Percentiles rank a stretch among this genome's conserved stretches.
Conservation (phyloP, 92 coral and sea anemone genomes). For the Zoanthus gigantus region DNA sequence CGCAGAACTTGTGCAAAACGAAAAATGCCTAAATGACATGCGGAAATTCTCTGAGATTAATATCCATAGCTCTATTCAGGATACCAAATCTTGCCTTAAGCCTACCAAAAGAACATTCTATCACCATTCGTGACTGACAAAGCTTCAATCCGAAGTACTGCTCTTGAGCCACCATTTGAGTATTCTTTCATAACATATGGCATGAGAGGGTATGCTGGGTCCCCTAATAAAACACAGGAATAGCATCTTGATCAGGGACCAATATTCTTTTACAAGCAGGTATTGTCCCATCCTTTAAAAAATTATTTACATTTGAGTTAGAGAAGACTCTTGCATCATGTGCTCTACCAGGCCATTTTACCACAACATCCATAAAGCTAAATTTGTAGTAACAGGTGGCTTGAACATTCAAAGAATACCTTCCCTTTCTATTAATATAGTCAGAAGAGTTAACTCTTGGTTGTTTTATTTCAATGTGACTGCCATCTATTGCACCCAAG, state of each 20-base stretch:
- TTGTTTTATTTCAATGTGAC: conserved; percentile 40
- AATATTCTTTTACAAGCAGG: conserved; percentile 65
- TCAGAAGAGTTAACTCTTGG: conserved; percentile 14
- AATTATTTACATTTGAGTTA: conserved; percentile 44
- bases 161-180: conserved; percentile 73
- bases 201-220: conserved; percentile 70
- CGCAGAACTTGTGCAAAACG: conserved; percentile 74
- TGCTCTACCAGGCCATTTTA: background rate
- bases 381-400: conserved; percentile 59
- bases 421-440: no score
- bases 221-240: conserved; percentile 47
- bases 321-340: conserved; percentile 76
- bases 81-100: conserved; percentile 68
- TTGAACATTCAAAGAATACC: conserved; percentile 1
- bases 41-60: conserved; percentile 64
- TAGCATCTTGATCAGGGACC: conserved; percentile 63
- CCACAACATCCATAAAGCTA: background rate
- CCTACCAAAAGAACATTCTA: conserved; percentile 72
- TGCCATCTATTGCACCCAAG: no score
- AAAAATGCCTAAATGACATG: conserved; percentile 72
- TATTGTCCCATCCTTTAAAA: conserved; percentile 55
- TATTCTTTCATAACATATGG: conserved; percentile 81
- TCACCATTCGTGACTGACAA: conserved; percentile 72
- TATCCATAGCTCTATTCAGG: conserved; percentile 64
- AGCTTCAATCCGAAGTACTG: conserved; percentile 72